Evolutionary conservation across 2,797 vertebrate genomes (phyloP).

Genomic region (Aythya fuligula): DNA sequence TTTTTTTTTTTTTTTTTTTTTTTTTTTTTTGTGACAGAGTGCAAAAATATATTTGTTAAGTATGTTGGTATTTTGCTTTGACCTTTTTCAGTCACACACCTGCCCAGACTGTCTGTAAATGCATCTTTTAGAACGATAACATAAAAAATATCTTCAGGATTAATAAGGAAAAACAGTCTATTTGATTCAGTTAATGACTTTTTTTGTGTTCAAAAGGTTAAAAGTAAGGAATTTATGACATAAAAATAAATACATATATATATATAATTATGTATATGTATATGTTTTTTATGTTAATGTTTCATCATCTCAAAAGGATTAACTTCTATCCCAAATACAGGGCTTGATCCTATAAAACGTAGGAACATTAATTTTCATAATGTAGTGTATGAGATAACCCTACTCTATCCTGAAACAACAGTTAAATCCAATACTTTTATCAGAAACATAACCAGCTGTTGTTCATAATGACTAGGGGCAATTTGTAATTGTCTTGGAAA

Average conservation of each 20-base stretch:
- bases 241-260: conserved; percentile 19
- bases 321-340: not conserved
- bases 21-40: conserved; percentile 43
- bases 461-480: not conserved
- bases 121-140: conserved; percentile 51
- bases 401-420: not conserved
- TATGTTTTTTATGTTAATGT: not conserved
- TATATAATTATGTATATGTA: not conserved
- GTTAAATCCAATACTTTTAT: not conserved
- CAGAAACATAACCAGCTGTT: not conserved
- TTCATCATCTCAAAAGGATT: not conserved
- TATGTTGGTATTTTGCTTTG: conserved; percentile 72
- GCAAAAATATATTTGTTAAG: conserved; percentile 71
- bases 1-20: too few species aligned
- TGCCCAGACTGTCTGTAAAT: conserved; percentile 58
- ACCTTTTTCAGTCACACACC: conserved; percentile 76
- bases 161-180: not conserved
- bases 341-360: not conserved
- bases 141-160: conserved; percentile 31
- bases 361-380: not conserved
- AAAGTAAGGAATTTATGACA: conserved; percentile 3
- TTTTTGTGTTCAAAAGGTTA: conserved; percentile 60
- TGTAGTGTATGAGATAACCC: not conserved
- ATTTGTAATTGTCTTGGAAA: not conserved
- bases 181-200: conserved; percentile 49